Base-by-base conservation (phyloP, 1,140 invertebrate genomes). In the Orius insidiosus region DNA sequence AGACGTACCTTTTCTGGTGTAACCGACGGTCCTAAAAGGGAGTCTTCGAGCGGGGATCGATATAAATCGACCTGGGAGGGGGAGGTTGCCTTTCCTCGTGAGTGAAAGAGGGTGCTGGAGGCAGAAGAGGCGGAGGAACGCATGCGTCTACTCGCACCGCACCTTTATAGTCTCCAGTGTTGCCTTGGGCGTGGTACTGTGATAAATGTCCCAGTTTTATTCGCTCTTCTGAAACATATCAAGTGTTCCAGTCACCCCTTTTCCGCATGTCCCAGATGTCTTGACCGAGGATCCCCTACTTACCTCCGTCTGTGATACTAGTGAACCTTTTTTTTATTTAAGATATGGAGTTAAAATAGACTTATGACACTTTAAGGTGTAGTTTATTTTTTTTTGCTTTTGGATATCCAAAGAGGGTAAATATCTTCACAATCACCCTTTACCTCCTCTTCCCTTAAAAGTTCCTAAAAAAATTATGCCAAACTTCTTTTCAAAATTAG, bases 231-330 rank as follows among this genome's bases (percentile, higher is more conserved):
- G 24, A 24, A 24, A 40, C 38, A 40, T 40, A 40, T 40, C 38
- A 40, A 40, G 38, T 40, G 38, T 18, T 40, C 10, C 13, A 15
- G 14, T 36, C 13, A 15, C 38, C 18, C 38, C 38, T 24, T 24
- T 24, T 24, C 24, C 24, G 24, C 38, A 40, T 40, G 38, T 40
- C 38, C 38, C 38, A 40, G 38, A 40, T 40, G 38, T 40, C 38
- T 18, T 40, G 38, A 40, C 38, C 38, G 38, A 13, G 38, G 38
- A 15, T 40, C 11, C 18, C 13, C 38, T 18, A 40, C 14, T 40
- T 13, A 13, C 38, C 38, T 40, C 10, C 6, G 38, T 18, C 38
- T 40, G 38, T 40, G 38, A 40, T 40, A 40, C 13, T 40, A 40
- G 38, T 40, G 38, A 13, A 40, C 13, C n/a, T 15, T 40, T 36